Evolutionary conservation across 2,113 vertebrate species (phyloP), one percentile per base, ranked within the genome.

Genomic region (Scortum barcoo): DNA sequence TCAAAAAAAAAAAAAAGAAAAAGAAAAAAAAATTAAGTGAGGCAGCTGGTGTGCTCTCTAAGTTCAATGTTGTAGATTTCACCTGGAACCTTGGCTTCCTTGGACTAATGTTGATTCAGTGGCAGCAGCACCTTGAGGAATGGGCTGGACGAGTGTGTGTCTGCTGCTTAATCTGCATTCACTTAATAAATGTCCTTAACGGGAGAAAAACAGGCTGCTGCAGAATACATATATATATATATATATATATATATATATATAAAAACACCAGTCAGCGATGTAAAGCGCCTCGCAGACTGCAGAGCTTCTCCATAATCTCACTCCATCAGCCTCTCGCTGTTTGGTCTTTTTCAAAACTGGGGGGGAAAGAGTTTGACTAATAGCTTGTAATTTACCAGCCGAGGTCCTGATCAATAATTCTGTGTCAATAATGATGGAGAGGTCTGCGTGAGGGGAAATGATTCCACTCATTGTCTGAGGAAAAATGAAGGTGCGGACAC

Each of bases 361-460:
- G 72, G 63, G 72, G 57, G 48, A 81, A 83, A 88, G 76, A 73
- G 89, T 89, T 91, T 93, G 91, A 93, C 86, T 89, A 94, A 93
- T 92, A 91, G 93, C 42, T 90, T 86, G 75, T 90, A 91, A 93
- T 93, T 94, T 90, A 77, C 63, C 75, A 7, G 87, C 70, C 42
- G 42, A 61, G 86, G 78, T 72, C 78, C 81, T 83, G 88, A 93
- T 94, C 92, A 85, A 92, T 94, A 91, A 89, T 88, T 78, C 76
- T 33, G 76, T 86, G 91, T 89, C 93, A 89, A 94, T 94, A 94
- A 92, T 93, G 93, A 93, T 94, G 88, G 87, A 94, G 91, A 78
- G 92, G 90, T 84, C 58, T 71, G 85, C 4, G 89, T 24, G 86
- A 82, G 84, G 86, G 75, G 91, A 69, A 90, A 93, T 91, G 89